Conservation (phyloP, 2,888 invertebrate genomes). For the Eudemis profundana region DNA sequence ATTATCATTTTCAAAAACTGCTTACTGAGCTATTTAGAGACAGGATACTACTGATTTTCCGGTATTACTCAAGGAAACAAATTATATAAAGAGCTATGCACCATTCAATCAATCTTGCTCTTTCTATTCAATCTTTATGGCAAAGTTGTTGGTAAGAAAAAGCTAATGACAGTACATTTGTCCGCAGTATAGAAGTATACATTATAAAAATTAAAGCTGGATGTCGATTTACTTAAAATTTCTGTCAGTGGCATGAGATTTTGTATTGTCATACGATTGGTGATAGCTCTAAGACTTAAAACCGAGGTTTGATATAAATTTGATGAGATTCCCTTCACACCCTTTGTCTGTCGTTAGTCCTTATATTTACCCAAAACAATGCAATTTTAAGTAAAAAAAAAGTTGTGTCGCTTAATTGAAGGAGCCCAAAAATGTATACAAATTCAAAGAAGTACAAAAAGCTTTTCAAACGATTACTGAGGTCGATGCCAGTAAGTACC, state of each 20-base stretch:
- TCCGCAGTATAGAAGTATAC: slow-evolving; percentile 2
- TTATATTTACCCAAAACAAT: too few relatives aligned
- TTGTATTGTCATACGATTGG: slow-evolving; percentile 1
- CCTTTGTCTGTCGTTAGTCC: slow-evolving; percentile 9
- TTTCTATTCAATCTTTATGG: slow-evolving; percentile 13
- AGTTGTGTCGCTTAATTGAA: neutral
- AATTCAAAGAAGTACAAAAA: too few relatives aligned
- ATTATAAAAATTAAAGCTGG: neutral
- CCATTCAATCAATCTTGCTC: slow-evolving; percentile 26
- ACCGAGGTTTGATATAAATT: slow-evolving; percentile 1
- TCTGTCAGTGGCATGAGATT: neutral
- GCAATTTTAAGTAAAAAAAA: too few relatives aligned
- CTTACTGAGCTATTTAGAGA: too few relatives aligned
- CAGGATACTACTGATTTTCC: too few relatives aligned
- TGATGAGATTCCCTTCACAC: neutral
- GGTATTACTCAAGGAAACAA: neutral
- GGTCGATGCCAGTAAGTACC: too few relatives aligned
- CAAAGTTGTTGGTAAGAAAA: slow-evolving; percentile 18
- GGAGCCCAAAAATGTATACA: slow-evolving; percentile 5
- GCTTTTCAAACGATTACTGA: too few relatives aligned
- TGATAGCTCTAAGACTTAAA: neutral
- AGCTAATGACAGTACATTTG: slow-evolving; percentile 12
- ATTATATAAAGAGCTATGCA: slow-evolving; percentile 2
- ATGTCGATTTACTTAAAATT: neutral
- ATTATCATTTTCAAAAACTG: too few relatives aligned